Conservation (phyloP, 2,888 invertebrate genomes). For the Rhopalosiphum nymphaeae region DNA sequence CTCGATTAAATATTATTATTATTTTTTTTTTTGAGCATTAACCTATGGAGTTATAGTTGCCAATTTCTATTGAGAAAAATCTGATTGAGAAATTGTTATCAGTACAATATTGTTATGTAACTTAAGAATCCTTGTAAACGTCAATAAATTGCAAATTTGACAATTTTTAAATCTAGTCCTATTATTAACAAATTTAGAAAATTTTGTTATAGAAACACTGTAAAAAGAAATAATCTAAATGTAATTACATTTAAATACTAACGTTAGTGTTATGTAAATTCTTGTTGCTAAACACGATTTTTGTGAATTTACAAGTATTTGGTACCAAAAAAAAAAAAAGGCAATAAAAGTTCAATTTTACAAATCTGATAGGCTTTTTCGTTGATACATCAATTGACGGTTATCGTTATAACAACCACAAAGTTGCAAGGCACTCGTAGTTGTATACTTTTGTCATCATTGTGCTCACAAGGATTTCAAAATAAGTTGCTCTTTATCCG, state of each 20-base stretch:
- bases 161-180: not conserved
- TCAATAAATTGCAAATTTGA: not conserved
- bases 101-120: not conserved
- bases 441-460: not conserved
- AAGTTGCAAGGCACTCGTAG: not conserved
- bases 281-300: not conserved
- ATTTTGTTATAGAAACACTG: not conserved
- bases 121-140: not conserved
- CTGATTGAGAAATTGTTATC: not conserved
- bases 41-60: not conserved
- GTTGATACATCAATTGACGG: not conserved
- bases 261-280: not conserved
- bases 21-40: not conserved
- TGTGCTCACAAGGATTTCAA: not conserved
- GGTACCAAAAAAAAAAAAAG: not conserved
- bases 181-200: not conserved
- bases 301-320: not conserved
- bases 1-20: not conserved
- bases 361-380: not conserved
- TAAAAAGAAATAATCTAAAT: not conserved
- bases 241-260: not conserved
- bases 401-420: not conserved
- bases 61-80: not conserved
- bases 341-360: not conserved
- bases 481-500: not conserved